phyloP scores from a whole-genome alignment of 2,113 vertebrate species.

The Podocnemis expansa region DNA sequence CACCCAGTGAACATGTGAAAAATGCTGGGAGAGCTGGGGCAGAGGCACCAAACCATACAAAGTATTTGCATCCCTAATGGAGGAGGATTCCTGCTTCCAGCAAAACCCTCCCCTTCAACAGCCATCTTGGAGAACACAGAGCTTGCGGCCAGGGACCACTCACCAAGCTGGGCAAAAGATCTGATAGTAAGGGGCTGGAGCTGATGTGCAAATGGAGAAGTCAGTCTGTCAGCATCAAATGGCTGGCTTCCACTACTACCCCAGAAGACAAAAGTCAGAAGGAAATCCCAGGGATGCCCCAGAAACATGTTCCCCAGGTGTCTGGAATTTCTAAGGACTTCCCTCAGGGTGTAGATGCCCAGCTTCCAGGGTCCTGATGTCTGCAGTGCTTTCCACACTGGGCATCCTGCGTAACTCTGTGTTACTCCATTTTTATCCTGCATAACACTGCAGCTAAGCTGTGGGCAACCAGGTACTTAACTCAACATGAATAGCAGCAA shows the following conservation, averaged over 20 bases:
- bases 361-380: neutral
- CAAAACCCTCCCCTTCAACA: neutral
- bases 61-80: neutral
- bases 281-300: neutral
- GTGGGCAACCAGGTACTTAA: neutral
- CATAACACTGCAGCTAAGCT: neutral
- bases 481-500: neutral
- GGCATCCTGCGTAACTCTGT: neutral
- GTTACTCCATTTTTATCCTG: neutral
- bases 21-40: neutral
- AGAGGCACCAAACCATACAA: neutral
- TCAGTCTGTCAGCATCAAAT: neutral
- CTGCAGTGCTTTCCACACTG: neutral
- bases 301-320: neutral
- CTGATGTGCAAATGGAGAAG: neutral
- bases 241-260: neutral
- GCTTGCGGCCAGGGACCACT: neutral
- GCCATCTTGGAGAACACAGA: neutral
- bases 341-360: neutral
- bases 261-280: neutral
- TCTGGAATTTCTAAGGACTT: neutral
- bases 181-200: neutral
- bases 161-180: neutral
- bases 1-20: too few species aligned
- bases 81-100: neutral